Evolutionary conservation across 2,113 vertebrate genomes (phyloP).

Genomic region (Tenrec ecaudatus): DNA sequence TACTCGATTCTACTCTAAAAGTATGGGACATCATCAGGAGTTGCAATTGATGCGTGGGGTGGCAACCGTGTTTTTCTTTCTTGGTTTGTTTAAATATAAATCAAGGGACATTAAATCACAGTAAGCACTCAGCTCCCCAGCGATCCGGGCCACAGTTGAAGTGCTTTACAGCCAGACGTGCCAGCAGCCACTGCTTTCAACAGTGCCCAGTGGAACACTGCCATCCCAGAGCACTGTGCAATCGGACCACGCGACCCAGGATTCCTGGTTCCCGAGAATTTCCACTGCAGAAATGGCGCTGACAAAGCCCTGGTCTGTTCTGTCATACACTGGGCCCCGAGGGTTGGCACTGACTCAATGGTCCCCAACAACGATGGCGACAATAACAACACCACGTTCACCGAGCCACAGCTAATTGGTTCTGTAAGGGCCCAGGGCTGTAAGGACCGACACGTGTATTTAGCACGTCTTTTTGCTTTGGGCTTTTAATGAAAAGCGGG

Average conservation of each 20-base stretch:
- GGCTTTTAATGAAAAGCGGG: background rate
- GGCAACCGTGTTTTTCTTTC: too few species aligned
- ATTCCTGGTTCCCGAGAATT: constrained; percentile 31
- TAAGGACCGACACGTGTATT: background rate
- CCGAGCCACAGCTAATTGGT: background rate
- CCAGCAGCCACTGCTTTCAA: background rate
- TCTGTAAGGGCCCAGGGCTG: constrained; percentile 6
- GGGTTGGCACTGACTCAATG: too few species aligned
- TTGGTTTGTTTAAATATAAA: constrained; percentile 1
- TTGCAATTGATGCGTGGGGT: too few species aligned
- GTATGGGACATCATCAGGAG: too few species aligned
- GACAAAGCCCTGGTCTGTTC: too few species aligned
- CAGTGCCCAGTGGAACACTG: background rate
- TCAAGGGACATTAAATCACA: background rate
- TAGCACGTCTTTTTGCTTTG: too few species aligned
- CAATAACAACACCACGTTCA: background rate
- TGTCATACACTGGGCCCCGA: too few species aligned
- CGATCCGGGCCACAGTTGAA: background rate
- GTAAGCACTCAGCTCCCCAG: background rate
- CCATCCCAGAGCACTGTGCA: background rate
- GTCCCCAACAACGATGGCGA: too few species aligned
- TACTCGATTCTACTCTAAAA: too few species aligned
- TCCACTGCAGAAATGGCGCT: constrained; percentile 2
- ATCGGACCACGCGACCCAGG: background rate
- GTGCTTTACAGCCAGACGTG: background rate